phyloP scores from a whole-genome alignment of 2,888 invertebrate genomes.

The Agrotis puta region DNA sequence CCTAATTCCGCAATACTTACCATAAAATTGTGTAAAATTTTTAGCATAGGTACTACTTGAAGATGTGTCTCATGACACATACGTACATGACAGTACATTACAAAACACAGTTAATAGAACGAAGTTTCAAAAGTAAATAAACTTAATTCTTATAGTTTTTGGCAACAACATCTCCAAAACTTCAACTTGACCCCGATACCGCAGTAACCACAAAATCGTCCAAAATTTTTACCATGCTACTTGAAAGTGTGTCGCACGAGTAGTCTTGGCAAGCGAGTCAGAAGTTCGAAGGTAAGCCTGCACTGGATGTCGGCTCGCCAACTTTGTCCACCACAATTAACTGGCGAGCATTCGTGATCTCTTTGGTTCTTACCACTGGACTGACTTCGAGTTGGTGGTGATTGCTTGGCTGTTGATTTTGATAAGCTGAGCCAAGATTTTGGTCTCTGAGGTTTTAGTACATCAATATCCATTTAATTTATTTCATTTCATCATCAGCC shows the following conservation, averaged over 20 bases:
- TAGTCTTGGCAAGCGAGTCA: conserved; percentile 52
- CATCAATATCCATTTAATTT: too few species aligned
- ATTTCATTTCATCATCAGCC: too few species aligned
- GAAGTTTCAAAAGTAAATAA: neutral
- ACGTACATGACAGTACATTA: too few species aligned
- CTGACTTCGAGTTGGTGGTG: conserved; percentile 19
- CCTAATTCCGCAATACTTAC: too few species aligned
- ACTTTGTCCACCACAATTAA: conserved; percentile 67
- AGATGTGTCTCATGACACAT: too few species aligned
- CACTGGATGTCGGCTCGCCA: conserved; percentile 57
- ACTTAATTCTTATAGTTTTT: neutral
- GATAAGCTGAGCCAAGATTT: neutral
- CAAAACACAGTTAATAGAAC: neutral
- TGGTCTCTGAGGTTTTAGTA: too few species aligned
- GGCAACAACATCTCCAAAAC: neutral
- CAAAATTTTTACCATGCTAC: conserved; percentile 9
- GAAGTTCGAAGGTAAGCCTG: conserved; percentile 56
- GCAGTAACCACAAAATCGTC: neutral
- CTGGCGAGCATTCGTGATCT: conserved; percentile 62
- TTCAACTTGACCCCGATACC: neutral
- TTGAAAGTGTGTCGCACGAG: conserved; percentile 27
- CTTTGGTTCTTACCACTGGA: conserved; percentile 49
- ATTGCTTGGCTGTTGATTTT: neutral
- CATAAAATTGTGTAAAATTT: too few species aligned
- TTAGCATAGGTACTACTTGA: too few species aligned